Base-by-base conservation (phyloP, 1,140 invertebrate genomes). In the Drosophila micromelanica region DNA sequence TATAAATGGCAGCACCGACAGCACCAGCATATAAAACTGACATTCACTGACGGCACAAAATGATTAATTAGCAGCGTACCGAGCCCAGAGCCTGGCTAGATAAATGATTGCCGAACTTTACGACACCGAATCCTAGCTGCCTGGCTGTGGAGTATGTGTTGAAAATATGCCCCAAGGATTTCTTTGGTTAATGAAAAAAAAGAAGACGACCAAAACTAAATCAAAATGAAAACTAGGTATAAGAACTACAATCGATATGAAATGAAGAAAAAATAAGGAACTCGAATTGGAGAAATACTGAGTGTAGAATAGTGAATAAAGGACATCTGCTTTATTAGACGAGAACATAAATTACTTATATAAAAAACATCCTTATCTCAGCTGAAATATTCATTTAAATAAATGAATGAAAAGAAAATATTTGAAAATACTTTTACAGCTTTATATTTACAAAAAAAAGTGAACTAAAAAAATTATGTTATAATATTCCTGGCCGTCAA, bases 1-100 rank as follows among this genome's bases (percentile, higher is more conserved):
- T 69, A 80, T 89, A 84, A 89, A 89, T 89, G 84, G 76, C 78
- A 79, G 73, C 69, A 69, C 62, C 76, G 84, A 89, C 84, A 87
- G 84, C 79, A 84, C 84, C 79, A 89, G 84, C 84, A 89, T 89
- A 89, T 89, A 89, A 89, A 89, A 74, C 79, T 89, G 84, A 89
- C 85, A 89, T 82, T 76, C 68, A 89, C 84, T 81, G 84, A 86
- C 82, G 77, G 64, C 64, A 20, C 64, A 37, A 67, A 74, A 89
- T 89, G 84, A 89, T 89, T 89, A 89, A 89, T 89, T 89, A 75
- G 59, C 38, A 17, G 23, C 46, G 13, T 15, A 38, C 37, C 35
- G 8, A 42, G 23, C 6, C 52, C 6, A 8, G 48, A 32, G 46
- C n/a, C 27, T 12, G 37, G 8, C 54, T 60, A 73, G 70, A 73